Evolutionary conservation across 2,797 vertebrate species (phyloP).

Genomic region (Hypotaenidia okinawae): DNA sequence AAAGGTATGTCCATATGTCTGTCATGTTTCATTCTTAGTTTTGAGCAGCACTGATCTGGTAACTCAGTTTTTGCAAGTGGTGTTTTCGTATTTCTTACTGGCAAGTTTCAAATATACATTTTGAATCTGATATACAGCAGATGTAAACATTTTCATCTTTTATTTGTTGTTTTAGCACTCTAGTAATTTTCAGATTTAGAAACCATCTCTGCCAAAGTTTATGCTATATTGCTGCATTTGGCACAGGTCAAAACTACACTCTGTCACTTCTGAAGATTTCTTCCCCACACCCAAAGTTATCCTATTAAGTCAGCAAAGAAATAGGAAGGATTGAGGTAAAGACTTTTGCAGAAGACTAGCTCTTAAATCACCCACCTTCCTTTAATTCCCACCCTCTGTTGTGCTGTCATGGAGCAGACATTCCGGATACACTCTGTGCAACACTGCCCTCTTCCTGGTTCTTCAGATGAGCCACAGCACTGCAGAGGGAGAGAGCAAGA

Average conservation of each 20-base stretch:
- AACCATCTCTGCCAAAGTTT: not conserved
- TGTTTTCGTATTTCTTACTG: constrained; percentile 4
- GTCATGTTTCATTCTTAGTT: not conserved
- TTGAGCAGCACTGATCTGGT: not conserved
- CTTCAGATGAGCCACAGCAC: not conserved
- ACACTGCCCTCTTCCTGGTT: not conserved
- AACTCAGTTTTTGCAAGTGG: constrained; percentile 2
- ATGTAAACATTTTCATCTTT: not conserved
- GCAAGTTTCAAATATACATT: not conserved
- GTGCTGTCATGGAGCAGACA: not conserved
- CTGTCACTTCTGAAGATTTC: not conserved
- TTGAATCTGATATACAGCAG: not conserved
- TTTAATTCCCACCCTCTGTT: not conserved
- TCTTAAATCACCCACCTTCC: not conserved
- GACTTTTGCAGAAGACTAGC: not conserved
- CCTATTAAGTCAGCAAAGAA: not conserved
- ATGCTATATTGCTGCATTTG: not conserved
- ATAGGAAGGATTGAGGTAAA: not conserved
- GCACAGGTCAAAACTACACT: not conserved
- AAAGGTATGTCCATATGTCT: not conserved
- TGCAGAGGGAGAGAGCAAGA: not conserved
- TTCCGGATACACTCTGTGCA: not conserved
- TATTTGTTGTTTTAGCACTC: not conserved
- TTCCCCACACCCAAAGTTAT: not conserved
- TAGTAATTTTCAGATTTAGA: not conserved